phyloP scores from a whole-genome alignment of 2,113 vertebrate genomes.

The Aspidoscelis tigris region DNA sequence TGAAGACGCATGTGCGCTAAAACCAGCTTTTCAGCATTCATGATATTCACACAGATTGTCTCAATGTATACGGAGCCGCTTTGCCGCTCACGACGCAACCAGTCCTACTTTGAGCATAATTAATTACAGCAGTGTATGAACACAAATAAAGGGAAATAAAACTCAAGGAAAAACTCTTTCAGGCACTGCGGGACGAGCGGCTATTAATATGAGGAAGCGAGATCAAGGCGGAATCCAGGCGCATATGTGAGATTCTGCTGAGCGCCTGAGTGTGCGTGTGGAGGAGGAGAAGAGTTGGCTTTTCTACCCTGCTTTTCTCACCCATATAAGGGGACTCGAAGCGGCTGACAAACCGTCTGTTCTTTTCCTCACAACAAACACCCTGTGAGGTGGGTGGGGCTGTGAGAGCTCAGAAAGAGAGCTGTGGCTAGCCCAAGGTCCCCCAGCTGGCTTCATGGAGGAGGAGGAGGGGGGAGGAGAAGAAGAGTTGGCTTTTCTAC shows the following conservation, averaged over 20 bases:
- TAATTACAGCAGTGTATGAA: not conserved
- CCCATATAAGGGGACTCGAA: too few species aligned
- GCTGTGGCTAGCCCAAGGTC: too few species aligned
- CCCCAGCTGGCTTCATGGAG: not conserved
- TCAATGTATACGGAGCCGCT: conserved; percentile 23
- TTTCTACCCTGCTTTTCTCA: too few species aligned
- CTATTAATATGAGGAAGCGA: not conserved
- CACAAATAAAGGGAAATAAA: not conserved
- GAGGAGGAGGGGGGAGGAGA: not conserved
- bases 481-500: too few species aligned
- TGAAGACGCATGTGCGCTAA: not conserved
- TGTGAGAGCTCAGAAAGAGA: too few species aligned
- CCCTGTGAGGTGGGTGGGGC: too few species aligned
- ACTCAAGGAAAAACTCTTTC: not conserved
- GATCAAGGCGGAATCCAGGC: not conserved
- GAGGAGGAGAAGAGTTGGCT: too few species aligned
- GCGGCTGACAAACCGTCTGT: too few species aligned
- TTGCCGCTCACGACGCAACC: conserved; percentile 8
- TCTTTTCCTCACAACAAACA: too few species aligned
- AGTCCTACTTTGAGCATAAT: conserved; percentile 6
- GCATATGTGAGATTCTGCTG: not conserved
- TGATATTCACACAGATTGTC: conserved; percentile 20
- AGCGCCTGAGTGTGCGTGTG: not conserved
- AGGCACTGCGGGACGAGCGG: not conserved
- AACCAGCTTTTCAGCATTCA: not conserved